Evolutionary conservation across 2,888 invertebrate genomes (phyloP).

Genomic region (Leistus spinibarbis): DNA sequence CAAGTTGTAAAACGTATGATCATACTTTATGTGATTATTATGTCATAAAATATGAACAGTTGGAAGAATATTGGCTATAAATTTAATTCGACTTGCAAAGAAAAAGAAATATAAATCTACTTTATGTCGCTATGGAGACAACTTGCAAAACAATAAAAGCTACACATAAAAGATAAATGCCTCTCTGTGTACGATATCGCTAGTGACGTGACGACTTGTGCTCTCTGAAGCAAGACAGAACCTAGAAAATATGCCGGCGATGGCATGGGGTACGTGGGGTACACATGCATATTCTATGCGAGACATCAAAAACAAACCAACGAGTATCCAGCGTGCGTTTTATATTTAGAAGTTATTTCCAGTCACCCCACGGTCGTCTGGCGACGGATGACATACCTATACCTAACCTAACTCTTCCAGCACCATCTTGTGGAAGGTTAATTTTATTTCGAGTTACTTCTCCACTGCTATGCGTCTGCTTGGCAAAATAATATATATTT

Average conservation of each 20-base stretch:
- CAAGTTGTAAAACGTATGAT: too few relatives aligned
- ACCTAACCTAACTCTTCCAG: slow-evolving; percentile 53
- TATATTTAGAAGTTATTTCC: slow-evolving; percentile 47
- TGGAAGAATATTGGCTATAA: too few relatives aligned
- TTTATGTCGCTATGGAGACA: neutral
- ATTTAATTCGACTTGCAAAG: neutral
- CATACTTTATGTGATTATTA: too few relatives aligned
- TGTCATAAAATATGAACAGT: too few relatives aligned
- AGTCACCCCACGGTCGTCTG: slow-evolving; percentile 47
- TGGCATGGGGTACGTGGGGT: slow-evolving; percentile 1
- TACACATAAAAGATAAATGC: too few relatives aligned
- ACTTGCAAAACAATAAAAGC: neutral
- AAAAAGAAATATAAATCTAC: neutral
- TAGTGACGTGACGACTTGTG: neutral
- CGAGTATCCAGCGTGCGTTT: neutral
- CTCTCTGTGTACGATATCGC: neutral
- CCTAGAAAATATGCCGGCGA: neutral
- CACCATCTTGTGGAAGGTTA: slow-evolving; percentile 52
- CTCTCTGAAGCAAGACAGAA: neutral
- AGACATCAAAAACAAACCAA: slow-evolving; percentile 25
- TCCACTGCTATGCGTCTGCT: neutral
- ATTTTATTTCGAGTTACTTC: slow-evolving; percentile 46
- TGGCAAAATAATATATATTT: neutral
- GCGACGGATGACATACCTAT: slow-evolving; percentile 11
- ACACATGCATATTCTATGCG: slow-evolving; percentile 5